Evolutionary conservation across 2,113 vertebrate genomes (phyloP).

Genomic region (Burhinus oedicnemus): DNA sequence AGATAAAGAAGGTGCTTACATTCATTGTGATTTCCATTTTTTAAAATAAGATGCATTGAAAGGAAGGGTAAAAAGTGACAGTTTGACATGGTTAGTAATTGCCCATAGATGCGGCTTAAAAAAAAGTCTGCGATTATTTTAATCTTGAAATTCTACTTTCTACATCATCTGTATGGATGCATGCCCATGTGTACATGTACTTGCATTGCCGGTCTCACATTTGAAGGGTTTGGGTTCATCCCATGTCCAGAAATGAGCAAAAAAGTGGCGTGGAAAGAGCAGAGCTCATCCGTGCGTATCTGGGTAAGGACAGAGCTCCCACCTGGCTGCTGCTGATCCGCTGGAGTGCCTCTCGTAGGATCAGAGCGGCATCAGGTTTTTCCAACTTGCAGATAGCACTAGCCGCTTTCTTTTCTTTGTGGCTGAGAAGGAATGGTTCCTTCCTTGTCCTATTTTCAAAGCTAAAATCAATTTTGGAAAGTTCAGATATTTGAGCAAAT

Average conservation of each 20-base stretch:
- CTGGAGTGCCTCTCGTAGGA: accelerated
- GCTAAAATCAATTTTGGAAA: not conserved
- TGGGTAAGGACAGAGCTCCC: not conserved
- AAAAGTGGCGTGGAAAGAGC: not conserved
- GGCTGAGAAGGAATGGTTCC: not conserved
- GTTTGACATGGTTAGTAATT: slow-evolving; percentile 10
- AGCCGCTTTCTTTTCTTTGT: not conserved
- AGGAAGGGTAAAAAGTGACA: not conserved
- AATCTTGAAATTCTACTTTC: not conserved
- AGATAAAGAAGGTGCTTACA: slow-evolving; percentile 46
- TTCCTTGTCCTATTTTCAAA: not conserved
- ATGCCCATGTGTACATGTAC: accelerated
- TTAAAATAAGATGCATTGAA: slow-evolving; percentile 12
- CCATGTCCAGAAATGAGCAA: not conserved
- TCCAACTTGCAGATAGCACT: not conserved
- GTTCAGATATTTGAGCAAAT: not conserved
- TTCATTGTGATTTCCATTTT: not conserved
- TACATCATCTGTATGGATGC: not conserved
- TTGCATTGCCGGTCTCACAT: not conserved
- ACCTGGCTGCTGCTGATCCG: not conserved
- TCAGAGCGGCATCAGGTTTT: not conserved
- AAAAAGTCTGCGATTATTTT: not conserved
- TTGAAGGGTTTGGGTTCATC: not conserved
- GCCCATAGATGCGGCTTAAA: not conserved
- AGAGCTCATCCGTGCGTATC: not conserved